These are phyloP conservation scores for Cepphus grylle DNA, from an alignment of 2,113 vertebrate species.

Conservation along the genomic window DNA sequence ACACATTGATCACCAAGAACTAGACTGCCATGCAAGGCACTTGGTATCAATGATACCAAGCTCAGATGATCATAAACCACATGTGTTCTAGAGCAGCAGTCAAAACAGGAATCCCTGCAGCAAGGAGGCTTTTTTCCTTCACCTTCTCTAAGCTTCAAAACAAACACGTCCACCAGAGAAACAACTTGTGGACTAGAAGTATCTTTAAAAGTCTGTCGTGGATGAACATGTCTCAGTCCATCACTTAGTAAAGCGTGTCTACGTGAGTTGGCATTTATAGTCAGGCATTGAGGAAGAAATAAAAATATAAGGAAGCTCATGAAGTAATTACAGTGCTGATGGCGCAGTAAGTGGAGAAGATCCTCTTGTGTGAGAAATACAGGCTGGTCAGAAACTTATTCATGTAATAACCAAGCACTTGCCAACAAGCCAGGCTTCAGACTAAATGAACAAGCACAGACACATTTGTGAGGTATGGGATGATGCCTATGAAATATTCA, in stretches of 20 bases:
- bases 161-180: not conserved
- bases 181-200: not conserved
- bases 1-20: not conserved
- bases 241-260: not conserved
- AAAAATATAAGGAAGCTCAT: not conserved
- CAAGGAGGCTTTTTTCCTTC: not conserved
- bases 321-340: not conserved
- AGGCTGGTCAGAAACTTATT: not conserved
- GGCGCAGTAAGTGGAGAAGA: not conserved
- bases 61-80: not conserved
- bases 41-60: not conserved
- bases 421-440: not conserved
- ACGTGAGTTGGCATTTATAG: not conserved
- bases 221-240: not conserved
- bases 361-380: not conserved
- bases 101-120: not conserved
- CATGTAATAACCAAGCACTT: not conserved
- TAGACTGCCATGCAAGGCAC: not conserved
- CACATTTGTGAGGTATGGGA: not conserved
- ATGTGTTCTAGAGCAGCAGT: not conserved
- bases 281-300: not conserved
- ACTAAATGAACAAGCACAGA: not conserved
- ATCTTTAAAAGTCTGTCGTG: not conserved
- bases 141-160: not conserved
- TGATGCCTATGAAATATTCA: not conserved